A percentile compares a stretch with the other conserved stretches of the same genome.
Evolutionary conservation across 2,113 vertebrate genomes (phyloP).

Genomic region (Amphilophus citrinellus): DNA sequence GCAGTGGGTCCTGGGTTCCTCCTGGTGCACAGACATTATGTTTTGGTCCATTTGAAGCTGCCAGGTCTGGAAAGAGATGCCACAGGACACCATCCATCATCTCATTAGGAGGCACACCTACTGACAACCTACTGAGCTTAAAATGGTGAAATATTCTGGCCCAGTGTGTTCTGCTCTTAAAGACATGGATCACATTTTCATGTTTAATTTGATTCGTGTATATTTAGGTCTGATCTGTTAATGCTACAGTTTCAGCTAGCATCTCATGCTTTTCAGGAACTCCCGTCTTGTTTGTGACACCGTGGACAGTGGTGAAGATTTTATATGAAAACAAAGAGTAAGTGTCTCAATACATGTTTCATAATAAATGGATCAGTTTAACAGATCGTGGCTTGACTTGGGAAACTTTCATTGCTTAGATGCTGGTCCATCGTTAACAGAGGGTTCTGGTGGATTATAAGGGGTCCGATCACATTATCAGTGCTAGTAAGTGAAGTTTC

Average conservation of each 20-base stretch:
- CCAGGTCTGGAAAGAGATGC: too few relatives aligned
- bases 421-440: constrained; percentile 90
- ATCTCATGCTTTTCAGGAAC: constrained; percentile 78
- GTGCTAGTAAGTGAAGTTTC: constrained; percentile 84
- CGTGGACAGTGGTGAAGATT: constrained; percentile 87
- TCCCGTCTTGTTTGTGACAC: constrained; percentile 88
- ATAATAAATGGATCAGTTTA: neutral
- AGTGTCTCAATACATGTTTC: constrained; percentile 36
- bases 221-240: neutral
- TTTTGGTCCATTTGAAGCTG: too few relatives aligned
- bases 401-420: constrained; percentile 67
- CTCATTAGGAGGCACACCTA: too few relatives aligned
- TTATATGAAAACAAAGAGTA: constrained; percentile 90
- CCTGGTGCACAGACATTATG: too few relatives aligned
- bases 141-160: too few relatives aligned
- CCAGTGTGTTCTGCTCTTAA: too few relatives aligned
- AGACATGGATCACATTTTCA: neutral
- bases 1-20: too few relatives aligned
- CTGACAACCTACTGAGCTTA: too few relatives aligned
- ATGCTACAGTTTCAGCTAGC: neutral
- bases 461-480: constrained; percentile 89
- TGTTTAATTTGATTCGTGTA: neutral
- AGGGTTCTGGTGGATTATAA: constrained; percentile 95
- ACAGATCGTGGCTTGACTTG: neutral
- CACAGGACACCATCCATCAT: too few relatives aligned